Evolutionary conservation across 1,140 invertebrate genomes (phyloP).

Genomic region (Leptinotarsa undecemlineata): DNA sequence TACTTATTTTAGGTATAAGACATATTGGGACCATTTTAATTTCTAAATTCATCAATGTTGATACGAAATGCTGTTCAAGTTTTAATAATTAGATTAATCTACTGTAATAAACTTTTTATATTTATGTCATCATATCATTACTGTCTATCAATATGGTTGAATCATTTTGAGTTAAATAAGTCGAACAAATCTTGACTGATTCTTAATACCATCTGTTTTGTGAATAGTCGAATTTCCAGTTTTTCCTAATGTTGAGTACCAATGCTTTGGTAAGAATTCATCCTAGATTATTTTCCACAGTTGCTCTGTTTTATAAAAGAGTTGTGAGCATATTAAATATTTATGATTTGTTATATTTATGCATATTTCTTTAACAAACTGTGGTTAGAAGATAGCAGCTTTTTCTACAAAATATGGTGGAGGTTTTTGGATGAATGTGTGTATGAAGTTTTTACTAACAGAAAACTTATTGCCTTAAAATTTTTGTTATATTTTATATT

Average conservation of each 20-base stretch:
- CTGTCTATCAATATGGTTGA: slow-evolving; percentile 20
- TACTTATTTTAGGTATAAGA: slow-evolving; percentile 32
- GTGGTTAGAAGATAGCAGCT: slow-evolving; percentile 38
- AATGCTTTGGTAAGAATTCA: neutral
- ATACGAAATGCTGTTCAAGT: slow-evolving; percentile 41
- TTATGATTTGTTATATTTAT: slow-evolving; percentile 36
- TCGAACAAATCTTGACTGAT: slow-evolving; percentile 21
- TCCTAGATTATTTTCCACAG: slow-evolving; percentile 16
- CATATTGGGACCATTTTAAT: slow-evolving; percentile 34
- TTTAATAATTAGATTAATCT: slow-evolving; percentile 13
- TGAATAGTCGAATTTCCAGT: neutral
- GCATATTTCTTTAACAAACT: slow-evolving; percentile 28
- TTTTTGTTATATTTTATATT: slow-evolving; percentile 49
- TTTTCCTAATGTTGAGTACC: neutral
- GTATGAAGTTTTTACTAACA: slow-evolving; percentile 32
- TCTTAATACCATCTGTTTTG: neutral
- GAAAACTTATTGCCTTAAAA: slow-evolving; percentile 43
- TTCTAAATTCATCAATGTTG: slow-evolving; percentile 28
- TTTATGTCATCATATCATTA: slow-evolving; percentile 34
- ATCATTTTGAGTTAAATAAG: slow-evolving; percentile 1
- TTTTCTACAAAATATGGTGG: slow-evolving; percentile 47
- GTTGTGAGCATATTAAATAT: slow-evolving; percentile 25
- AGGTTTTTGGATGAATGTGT: slow-evolving; percentile 40
- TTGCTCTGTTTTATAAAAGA: slow-evolving; percentile 18
- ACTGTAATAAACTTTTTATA: slow-evolving; percentile 32